phyloP scores from a whole-genome alignment of 2,113 vertebrate genomes.

The Tautogolabrus adspersus region DNA sequence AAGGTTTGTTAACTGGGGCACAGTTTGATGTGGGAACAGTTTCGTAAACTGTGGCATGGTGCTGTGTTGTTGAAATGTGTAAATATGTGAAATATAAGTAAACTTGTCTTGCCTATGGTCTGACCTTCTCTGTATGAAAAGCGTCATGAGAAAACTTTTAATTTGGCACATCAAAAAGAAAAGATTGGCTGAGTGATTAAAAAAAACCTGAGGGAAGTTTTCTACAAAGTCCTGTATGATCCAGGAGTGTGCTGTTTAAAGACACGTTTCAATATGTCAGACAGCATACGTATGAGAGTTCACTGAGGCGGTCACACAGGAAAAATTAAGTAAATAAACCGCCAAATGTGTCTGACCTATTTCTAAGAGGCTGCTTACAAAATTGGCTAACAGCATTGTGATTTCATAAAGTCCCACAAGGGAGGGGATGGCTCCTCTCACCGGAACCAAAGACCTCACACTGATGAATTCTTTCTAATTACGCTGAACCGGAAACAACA shows the following conservation, averaged over 20 bases:
- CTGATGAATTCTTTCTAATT: slow-evolving; percentile 31
- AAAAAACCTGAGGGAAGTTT: too few relatives aligned
- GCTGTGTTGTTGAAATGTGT: too few relatives aligned
- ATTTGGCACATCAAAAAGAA: background rate
- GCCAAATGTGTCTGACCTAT: slow-evolving; percentile 19
- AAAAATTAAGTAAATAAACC: background rate
- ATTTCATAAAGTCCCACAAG: background rate
- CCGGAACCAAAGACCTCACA: slow-evolving; percentile 8
- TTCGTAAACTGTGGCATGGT: too few relatives aligned
- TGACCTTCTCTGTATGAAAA: background rate
- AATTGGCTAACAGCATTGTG: background rate
- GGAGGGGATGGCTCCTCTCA: background rate
- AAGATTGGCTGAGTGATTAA: background rate
- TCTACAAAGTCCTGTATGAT: too few relatives aligned
- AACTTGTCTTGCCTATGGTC: too few relatives aligned
- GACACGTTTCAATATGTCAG: slow-evolving; percentile 36
- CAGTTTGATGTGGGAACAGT: too few relatives aligned
- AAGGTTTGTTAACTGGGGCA: too few relatives aligned
- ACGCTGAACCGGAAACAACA: slow-evolving; percentile 5
- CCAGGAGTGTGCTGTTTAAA: too few relatives aligned
- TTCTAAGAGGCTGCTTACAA: slow-evolving; percentile 30
- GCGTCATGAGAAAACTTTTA: background rate
- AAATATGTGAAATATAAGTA: too few relatives aligned
- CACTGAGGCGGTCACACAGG: background rate
- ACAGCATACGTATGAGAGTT: slow-evolving; percentile 13